Conservation (phyloP, 2,888 invertebrate species). For the Tridacna crocea region DNA sequence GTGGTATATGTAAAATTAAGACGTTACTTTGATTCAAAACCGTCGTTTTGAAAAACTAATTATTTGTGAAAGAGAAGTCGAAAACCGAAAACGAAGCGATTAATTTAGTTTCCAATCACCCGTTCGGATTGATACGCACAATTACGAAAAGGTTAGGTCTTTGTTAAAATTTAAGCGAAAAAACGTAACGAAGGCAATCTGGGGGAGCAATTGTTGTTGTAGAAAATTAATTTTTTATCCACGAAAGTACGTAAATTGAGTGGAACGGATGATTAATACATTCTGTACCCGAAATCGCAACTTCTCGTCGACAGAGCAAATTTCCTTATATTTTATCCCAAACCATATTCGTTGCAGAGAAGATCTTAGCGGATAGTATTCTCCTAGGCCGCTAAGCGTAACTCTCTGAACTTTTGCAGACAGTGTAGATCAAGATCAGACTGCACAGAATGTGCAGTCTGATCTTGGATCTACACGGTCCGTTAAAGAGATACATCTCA, state of each 20-base stretch:
- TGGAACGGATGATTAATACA: constrained; percentile 14
- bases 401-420: too few relatives aligned
- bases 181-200: not conserved
- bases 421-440: too few relatives aligned
- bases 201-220: constrained; percentile 18
- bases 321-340: not conserved
- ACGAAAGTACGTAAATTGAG: not conserved
- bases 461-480: too few relatives aligned
- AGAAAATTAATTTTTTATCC: constrained; percentile 15
- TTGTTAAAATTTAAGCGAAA: not conserved
- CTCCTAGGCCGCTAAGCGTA: too few relatives aligned
- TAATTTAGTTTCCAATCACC: not conserved
- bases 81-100: not conserved
- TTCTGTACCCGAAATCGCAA: not conserved
- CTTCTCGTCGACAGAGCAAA: not conserved
- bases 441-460: too few relatives aligned
- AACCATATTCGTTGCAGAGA: not conserved
- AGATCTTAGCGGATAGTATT: too few relatives aligned
- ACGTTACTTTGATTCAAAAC: too few relatives aligned
- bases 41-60: not conserved
- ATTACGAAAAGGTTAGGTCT: not conserved
- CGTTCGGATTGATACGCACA: not conserved
- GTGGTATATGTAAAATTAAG: too few relatives aligned
- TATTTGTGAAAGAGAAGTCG: not conserved
- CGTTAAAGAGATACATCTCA: too few relatives aligned